Conservation (phyloP, 2,113 vertebrate species). For the Trogon melanurus region DNA sequence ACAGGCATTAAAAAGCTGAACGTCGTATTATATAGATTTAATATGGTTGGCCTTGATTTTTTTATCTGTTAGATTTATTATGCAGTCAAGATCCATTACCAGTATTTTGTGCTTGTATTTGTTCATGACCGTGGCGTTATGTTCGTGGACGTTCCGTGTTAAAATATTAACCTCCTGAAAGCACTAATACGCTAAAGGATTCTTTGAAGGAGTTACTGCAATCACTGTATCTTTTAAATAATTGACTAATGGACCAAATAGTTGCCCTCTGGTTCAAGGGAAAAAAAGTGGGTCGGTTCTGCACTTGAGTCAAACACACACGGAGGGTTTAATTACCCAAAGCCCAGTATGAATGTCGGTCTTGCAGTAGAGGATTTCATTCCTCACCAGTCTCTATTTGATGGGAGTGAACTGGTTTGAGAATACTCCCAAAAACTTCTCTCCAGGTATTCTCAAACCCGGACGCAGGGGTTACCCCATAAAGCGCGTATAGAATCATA, state of each 20-base stretch:
- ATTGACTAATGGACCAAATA: constrained; percentile 1
- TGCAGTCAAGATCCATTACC: neutral
- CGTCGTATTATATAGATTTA: neutral
- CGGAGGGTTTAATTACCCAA: neutral
- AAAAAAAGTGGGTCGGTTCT: neutral
- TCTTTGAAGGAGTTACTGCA: neutral
- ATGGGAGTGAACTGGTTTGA: neutral
- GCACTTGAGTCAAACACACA: neutral
- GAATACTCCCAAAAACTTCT: too few species aligned
- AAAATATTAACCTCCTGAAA: constrained; percentile 36
- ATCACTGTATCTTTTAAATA: constrained; percentile 19
- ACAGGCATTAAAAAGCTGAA: neutral
- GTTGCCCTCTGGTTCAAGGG: neutral
- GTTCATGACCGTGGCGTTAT: neutral
- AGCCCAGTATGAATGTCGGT: neutral
- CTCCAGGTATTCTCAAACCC: too few species aligned
- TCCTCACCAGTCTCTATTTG: neutral
- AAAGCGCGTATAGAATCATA: neutral
- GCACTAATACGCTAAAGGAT: neutral
- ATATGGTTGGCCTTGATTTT: neutral
- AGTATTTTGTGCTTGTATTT: neutral
- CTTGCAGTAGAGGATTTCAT: neutral
- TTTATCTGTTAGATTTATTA: neutral
- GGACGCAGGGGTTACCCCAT: neutral
- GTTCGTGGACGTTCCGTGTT: neutral